phyloP scores from a whole-genome alignment of 2,888 invertebrate genomes.

The Eucriotettix oculatus region DNA sequence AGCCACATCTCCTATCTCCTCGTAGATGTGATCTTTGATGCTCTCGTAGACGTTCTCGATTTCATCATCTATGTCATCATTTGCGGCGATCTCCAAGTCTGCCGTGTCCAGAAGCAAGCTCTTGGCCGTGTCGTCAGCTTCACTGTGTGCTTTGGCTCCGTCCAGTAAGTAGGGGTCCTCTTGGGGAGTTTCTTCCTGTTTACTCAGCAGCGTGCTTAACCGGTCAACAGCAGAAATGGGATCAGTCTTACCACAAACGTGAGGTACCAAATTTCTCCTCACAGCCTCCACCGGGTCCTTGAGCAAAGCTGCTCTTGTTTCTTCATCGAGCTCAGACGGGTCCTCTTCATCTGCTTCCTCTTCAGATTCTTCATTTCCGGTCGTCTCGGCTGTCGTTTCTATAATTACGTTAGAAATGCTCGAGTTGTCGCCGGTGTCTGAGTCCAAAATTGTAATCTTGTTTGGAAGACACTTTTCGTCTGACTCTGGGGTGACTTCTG shows the following conservation, averaged over 20 bases:
- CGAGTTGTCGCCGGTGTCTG: neutral
- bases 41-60: conserved; percentile 27
- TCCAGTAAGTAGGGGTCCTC: conserved; percentile 29
- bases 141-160: neutral
- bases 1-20: conserved; percentile 21
- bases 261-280: conserved; percentile 54
- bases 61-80: conserved; percentile 15
- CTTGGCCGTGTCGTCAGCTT: neutral
- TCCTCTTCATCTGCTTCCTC: neutral
- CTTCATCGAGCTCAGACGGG: neutral
- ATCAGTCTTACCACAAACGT: conserved; percentile 51
- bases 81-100: neutral
- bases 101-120: neutral
- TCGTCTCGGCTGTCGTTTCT: conserved; percentile 34
- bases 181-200: conserved; percentile 37
- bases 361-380: conserved; percentile 41
- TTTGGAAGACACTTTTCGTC: neutral
- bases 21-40: conserved; percentile 29
- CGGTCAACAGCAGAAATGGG: conserved; percentile 1
- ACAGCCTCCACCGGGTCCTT: conserved; percentile 63
- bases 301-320: conserved; percentile 18
- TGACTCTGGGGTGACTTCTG: neutral
- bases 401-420: conserved; percentile 15
- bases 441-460: neutral
- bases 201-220: conserved; percentile 12